These are phyloP conservation scores for Campoletis raptor DNA, from an alignment of 2,888 invertebrate species.

Conservation along the genomic window DNA sequence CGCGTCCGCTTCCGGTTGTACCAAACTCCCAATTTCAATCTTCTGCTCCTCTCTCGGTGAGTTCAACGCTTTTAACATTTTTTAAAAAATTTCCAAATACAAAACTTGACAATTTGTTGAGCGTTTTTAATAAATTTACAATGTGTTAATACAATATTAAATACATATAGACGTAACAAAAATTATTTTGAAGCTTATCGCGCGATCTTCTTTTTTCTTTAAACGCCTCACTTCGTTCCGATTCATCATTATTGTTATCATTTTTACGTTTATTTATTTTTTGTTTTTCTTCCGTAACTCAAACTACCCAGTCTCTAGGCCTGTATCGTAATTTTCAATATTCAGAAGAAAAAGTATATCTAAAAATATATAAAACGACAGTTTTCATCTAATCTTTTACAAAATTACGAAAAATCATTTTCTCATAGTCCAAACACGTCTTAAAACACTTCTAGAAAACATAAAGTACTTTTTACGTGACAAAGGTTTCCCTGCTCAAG, in stretches of 20 bases:
- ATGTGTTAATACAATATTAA: slow-evolving; percentile 10
- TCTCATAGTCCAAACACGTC: no score
- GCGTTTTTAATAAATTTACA: neutral
- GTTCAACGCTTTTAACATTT: slow-evolving; percentile 51
- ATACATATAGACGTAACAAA: neutral
- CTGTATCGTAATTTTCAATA: no score
- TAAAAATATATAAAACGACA: no score
- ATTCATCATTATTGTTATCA: slow-evolving; percentile 28
- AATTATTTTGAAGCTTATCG: slow-evolving; percentile 20
- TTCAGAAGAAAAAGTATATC: no score
- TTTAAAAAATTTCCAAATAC: neutral
- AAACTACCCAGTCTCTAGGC: no score
- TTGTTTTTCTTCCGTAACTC: no score
- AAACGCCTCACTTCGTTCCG: slow-evolving; percentile 48
- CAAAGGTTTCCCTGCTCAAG: no score
- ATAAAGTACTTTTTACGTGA: no score
- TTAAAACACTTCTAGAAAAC: no score
- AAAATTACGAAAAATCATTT: no score
- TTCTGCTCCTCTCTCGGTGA: slow-evolving; percentile 34
- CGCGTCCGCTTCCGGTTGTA: slow-evolving; percentile 45
- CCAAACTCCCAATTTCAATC: slow-evolving; percentile 30
- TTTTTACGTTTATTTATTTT: no score
- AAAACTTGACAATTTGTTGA: slow-evolving; percentile 58
- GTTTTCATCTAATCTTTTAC: no score
- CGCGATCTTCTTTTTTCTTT: slow-evolving; percentile 25